Base-by-base conservation (phyloP, 2,888 invertebrate species). In the Ectobius pallidus region DNA sequence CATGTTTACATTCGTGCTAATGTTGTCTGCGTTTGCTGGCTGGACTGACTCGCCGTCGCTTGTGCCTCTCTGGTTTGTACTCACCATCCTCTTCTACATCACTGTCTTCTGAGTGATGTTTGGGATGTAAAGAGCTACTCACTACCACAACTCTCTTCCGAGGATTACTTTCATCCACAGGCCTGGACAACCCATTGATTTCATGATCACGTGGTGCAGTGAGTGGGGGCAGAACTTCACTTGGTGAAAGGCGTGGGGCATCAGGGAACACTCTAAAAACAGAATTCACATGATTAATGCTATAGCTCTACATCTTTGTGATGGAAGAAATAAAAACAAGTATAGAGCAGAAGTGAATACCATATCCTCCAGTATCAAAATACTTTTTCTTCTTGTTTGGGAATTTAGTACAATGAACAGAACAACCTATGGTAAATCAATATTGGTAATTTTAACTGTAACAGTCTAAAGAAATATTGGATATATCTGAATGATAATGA, bases 181-280 rank as follows among this genome's bases (percentile, higher is more conserved):
- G 65, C 74, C 74, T 74, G 18, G 74, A 72, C 11, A 74, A 39
- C n/a, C 74, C 72, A 58, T 74, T 72, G 22, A 69, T 71, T 2
- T 75, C 73, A 30, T 75, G 70, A 52, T 70, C 49, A 42, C 67
- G 62, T 25, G 68, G 27, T 11, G 72, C 42, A 20, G 27, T 34
- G 3, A 72, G 14, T 4, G 72, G 67, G 22, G 74, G 74, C 16
- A 68, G 42, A 7, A 75, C 55, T 39, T 77, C 76, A 69, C 75
- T 72, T 58, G 74, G 70, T 27, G 75, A 55, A 16, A 81, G 73
- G 69, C 81, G 77, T 20, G 81, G 81, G 7, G 81, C 81, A 73
- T 77, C 74, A 14, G 80, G 79, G 62, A 79, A 77, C 20, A 80
- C 80, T 73, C 80, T 74, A 42, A 2, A n/a, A n/a, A n/a, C n/a